A percentile compares a stretch with the other conserved stretches of the same genome.
Conservation (phyloP, 2,113 vertebrate genomes). For the Perca schrenkii region DNA sequence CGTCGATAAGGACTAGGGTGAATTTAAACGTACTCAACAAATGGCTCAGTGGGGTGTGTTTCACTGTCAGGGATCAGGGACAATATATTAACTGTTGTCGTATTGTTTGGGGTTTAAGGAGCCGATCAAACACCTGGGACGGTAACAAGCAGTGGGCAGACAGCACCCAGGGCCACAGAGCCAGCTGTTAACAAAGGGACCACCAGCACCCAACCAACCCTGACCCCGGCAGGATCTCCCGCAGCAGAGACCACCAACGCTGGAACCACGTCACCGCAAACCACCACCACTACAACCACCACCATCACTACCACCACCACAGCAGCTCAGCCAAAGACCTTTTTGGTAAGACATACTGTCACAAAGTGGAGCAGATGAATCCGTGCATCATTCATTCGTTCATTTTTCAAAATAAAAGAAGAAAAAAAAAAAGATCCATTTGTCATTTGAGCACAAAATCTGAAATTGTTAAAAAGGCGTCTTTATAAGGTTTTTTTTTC, state of each 20-base stretch:
- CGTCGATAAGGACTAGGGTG: too few relatives aligned
- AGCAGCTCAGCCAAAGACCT: not conserved
- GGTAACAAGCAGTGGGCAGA: accelerated
- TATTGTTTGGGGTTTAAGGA: not conserved
- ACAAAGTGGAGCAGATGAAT: not conserved
- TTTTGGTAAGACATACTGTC: constrained; percentile 29
- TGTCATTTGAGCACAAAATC: too few relatives aligned
- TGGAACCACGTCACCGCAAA: accelerated
- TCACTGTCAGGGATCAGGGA: too few relatives aligned
- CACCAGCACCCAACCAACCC: not conserved
- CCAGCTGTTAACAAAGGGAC: accelerated
- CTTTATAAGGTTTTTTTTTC: too few relatives aligned
- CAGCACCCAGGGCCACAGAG: not conserved
- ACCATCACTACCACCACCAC: not conserved
- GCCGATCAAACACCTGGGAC: accelerated
- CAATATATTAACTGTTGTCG: not conserved
- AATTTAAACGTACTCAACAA: too few relatives aligned
- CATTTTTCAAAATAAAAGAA: too few relatives aligned
- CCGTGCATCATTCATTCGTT: too few relatives aligned
- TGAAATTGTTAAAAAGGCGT: too few relatives aligned
- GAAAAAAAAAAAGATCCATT: too few relatives aligned
- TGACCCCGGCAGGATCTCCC: accelerated
- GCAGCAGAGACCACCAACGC: too few relatives aligned
- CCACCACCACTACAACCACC: not conserved
- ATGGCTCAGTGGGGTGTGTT: not conserved